A percentile compares a stretch with the other conserved stretches of the same genome.
Conservation (phyloP, 1,140 invertebrate species). For the Mizuhopecten yessoensis region DNA sequence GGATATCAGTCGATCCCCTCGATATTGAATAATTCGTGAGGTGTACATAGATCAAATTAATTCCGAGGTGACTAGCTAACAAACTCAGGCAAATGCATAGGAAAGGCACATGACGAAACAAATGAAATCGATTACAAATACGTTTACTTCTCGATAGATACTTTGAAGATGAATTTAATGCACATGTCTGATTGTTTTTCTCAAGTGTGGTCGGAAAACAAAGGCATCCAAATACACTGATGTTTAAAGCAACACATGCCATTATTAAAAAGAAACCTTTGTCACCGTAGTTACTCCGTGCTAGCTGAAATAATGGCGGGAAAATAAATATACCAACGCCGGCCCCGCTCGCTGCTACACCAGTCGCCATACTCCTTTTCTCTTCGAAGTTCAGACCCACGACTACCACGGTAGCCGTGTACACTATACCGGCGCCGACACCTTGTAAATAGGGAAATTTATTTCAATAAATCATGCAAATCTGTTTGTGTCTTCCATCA, state of each 20-base stretch:
- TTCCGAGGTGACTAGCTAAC: not conserved
- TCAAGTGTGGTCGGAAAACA: not conserved
- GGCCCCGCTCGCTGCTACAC: constrained; percentile 10
- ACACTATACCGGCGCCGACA: constrained; percentile 22
- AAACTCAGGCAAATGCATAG: constrained; percentile 15
- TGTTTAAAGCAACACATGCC: not conserved
- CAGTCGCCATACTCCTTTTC: constrained; percentile 46
- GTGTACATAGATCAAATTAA: constrained; percentile 44
- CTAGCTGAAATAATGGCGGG: constrained; percentile 32
- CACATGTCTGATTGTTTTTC: not conserved
- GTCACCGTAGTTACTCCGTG: constrained; percentile 18
- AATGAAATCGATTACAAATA: not conserved
- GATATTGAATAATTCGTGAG: constrained; percentile 23
- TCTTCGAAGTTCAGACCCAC: constrained; percentile 43
- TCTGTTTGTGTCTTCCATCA: no score
- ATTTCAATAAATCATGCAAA: not conserved
- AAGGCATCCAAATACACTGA: constrained; percentile 43
- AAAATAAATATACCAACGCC: constrained; percentile 43
- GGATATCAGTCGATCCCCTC: not conserved
- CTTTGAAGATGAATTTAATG: not conserved
- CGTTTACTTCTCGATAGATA: not conserved
- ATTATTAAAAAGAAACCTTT: constrained; percentile 38
- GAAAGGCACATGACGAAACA: not conserved
- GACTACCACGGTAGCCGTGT: constrained; percentile 40
- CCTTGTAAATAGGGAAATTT: not conserved